Evolutionary conservation across 2,113 vertebrate genomes (phyloP), one percentile per base, ranked within the genome.

Genomic region (Phoxinus phoxinus): DNA sequence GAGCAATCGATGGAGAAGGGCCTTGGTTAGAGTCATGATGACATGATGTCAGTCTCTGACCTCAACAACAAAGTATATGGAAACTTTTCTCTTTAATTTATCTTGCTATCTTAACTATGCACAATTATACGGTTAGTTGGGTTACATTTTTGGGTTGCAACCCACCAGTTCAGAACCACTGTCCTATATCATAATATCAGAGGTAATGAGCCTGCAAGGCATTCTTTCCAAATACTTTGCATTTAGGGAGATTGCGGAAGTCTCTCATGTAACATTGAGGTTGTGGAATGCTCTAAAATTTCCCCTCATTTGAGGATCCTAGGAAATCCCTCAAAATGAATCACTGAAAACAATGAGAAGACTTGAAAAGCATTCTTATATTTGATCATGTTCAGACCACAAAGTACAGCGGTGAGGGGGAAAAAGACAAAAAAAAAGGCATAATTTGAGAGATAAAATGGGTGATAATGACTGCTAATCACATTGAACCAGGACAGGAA

Each of bases 311-410:
- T 27, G 32, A 59, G 30, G 4, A 73, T 56, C 32, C 23, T 21
- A 37, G 27, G 48, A 73, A 53, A 83, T 19, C 58, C 78, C 77
- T 63, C 37, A 63, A 63, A 81, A 81, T 81, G 25, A 46, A 63
- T 63, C 15, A 19, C 15, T 63, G n/a, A 80, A 61, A 63, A 63
- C n/a, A 61, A 79, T 79, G 32, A 61, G 6, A 79, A 79, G 6
- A 37, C 76, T 79, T 79, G 11, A 79, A 79, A 61, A 13, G n/a
- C 25, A 63, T 80, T 80, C 37, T 63, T 41, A 59, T 79, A 27
- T 63, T 46, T 81, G 17, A 81, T 79, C 37, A 63, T 11, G 41
- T 44, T 23, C 78, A 65, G 58, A 44, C 35, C 59, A n/a, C 56
- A 56, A 79, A 79, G 23, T n/a, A 59, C 51, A 78, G 13, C 7